phyloP scores from a whole-genome alignment of 2,888 invertebrate genomes.

The Perizoma flavofasciatum region DNA sequence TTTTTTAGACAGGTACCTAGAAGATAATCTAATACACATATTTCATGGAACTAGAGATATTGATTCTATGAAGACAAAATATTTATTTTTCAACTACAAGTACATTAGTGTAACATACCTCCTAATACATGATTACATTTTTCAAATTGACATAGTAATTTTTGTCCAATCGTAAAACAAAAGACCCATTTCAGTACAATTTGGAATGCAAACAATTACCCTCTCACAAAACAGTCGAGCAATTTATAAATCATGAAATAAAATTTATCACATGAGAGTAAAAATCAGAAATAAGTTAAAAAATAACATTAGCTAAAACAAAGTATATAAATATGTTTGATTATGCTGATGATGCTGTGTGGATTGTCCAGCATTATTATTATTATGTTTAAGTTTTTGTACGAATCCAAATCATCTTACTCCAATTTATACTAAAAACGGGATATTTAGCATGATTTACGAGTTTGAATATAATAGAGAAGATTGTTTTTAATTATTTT shows the following conservation, averaged over 20 bases:
- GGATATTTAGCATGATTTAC: too few relatives aligned
- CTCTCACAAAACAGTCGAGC: conserved; percentile 19
- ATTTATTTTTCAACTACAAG: too few relatives aligned
- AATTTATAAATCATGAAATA: conserved; percentile 19
- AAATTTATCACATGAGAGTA: conserved; percentile 26
- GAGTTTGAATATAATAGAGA: too few relatives aligned
- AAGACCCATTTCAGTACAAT: conserved; percentile 47
- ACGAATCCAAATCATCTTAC: conserved; percentile 43
- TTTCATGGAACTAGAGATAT: conserved; percentile 1
- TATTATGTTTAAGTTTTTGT: conserved; percentile 23
- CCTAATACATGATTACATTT: conserved; percentile 30
- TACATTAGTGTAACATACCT: too few relatives aligned
- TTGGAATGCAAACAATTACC: conserved; percentile 53
- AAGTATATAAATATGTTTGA: conserved; percentile 1
- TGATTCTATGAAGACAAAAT: conserved; percentile 2
- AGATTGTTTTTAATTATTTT: too few relatives aligned
- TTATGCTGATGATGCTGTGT: too few relatives aligned
- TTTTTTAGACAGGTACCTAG: neutral
- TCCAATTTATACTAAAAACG: neutral
- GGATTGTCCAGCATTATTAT: too few relatives aligned
- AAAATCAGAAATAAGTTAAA: conserved; percentile 10
- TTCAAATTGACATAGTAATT: conserved; percentile 52
- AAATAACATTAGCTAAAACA: conserved; percentile 12
- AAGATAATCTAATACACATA: conserved; percentile 19
- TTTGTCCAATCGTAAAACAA: conserved; percentile 26